Percentiles rank a stretch among this genome's conserved stretches.
phyloP scores from a whole-genome alignment of 2,888 invertebrate species.

The Vannuccia rotundouncinata region DNA sequence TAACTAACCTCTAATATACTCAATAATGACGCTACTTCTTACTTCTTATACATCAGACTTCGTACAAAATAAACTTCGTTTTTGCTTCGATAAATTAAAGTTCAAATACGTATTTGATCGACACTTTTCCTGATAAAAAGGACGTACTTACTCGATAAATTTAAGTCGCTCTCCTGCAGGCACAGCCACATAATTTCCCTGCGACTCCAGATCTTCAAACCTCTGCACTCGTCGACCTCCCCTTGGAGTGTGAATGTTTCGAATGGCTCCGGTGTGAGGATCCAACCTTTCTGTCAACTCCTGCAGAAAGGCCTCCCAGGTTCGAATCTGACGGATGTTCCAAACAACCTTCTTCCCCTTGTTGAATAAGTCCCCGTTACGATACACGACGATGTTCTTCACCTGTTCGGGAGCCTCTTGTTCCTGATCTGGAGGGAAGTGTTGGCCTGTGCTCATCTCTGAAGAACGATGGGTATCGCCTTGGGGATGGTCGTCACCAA shows the following conservation, averaged over 20 bases:
- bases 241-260: conserved; percentile 25
- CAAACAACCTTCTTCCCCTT: conserved; percentile 26
- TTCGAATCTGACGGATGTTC: conserved; percentile 25
- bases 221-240: neutral
- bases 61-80: too few relatives aligned
- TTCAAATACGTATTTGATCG: too few relatives aligned
- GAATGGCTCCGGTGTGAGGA: conserved; percentile 28
- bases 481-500: neutral
- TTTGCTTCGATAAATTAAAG: too few relatives aligned
- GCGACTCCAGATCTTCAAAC: conserved; percentile 15
- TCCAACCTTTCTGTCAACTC: conserved; percentile 28
- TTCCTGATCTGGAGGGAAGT: neutral
- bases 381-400: conserved; percentile 32
- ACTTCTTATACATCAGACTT: too few relatives aligned
- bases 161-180: conserved; percentile 25
- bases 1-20: too few relatives aligned
- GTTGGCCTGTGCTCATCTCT: neutral
- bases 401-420: neutral
- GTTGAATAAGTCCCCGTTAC: conserved; percentile 29
- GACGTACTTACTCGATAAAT: conserved; percentile 31
- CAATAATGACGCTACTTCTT: too few relatives aligned
- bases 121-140: too few relatives aligned
- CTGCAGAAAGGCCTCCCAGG: conserved; percentile 33
- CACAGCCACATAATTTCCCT: conserved; percentile 33
- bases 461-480: neutral